phyloP scores from a whole-genome alignment of 2,888 invertebrate species.

The Drosophila mimica region DNA sequence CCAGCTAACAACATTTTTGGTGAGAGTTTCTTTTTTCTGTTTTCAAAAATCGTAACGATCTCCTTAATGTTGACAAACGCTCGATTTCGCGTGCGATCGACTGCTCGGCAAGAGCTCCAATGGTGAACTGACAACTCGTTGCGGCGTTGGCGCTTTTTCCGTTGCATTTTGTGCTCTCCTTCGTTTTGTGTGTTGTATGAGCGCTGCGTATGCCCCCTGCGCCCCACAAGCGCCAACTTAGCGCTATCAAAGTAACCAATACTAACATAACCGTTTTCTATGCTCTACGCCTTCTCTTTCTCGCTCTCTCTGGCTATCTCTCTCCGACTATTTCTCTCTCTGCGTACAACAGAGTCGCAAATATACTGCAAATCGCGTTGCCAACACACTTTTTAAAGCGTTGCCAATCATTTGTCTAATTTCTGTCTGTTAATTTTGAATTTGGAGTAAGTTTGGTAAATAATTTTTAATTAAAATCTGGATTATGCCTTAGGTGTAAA shows the following conservation, averaged over 20 bases:
- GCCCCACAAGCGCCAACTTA: constrained; percentile 22
- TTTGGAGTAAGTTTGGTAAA: too few relatives aligned
- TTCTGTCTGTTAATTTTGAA: constrained; percentile 28
- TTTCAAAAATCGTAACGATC: constrained; percentile 63
- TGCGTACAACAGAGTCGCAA: constrained; percentile 24
- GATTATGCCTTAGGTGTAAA: not conserved
- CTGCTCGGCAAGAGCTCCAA: constrained; percentile 60
- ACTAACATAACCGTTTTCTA: constrained; percentile 29
- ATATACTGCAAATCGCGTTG: constrained; percentile 24
- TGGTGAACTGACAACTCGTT: constrained; percentile 55
- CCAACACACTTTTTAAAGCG: constrained; percentile 18
- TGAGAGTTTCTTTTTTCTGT: constrained; percentile 33
- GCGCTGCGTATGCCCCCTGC: constrained; percentile 1
- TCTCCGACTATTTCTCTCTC: not conserved
- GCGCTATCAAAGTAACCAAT: constrained; percentile 33
- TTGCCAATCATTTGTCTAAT: constrained; percentile 24
- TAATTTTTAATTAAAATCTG: not conserved
- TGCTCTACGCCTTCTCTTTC: not conserved
- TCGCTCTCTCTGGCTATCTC: not conserved
- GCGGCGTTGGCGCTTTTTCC: constrained; percentile 65
- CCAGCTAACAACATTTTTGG: constrained; percentile 56
- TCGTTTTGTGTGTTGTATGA: constrained; percentile 36
- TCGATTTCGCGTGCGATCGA: constrained; percentile 10
- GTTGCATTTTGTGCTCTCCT: constrained; percentile 59
- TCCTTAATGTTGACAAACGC: constrained; percentile 4